Evolutionary conservation across 2,888 invertebrate genomes (phyloP).

Genomic region (Scaptomyza tumidula): DNA sequence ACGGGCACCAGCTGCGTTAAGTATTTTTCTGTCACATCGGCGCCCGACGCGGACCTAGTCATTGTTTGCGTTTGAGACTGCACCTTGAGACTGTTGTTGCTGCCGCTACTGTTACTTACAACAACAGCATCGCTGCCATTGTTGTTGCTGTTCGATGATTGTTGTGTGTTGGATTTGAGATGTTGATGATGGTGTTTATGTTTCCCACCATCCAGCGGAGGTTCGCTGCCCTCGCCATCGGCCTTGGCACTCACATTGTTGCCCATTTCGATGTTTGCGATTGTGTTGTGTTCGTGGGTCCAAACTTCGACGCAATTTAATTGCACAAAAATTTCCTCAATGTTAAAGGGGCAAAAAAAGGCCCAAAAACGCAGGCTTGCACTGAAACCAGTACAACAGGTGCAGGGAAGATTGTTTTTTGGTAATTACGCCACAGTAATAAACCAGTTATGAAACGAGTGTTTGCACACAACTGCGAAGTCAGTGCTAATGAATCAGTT

Average conservation of each 20-base stretch:
- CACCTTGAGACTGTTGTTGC: slow-evolving; percentile 68
- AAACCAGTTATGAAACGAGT: slow-evolving; percentile 72
- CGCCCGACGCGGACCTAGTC: slow-evolving; percentile 88
- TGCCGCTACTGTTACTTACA: slow-evolving; percentile 40
- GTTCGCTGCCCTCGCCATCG: slow-evolving; percentile 72
- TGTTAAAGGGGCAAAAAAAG: slow-evolving; percentile 69
- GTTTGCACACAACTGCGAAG: slow-evolving; percentile 20
- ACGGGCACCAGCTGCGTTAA: slow-evolving; percentile 89
- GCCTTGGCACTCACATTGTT: slow-evolving; percentile 74
- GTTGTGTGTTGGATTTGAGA: slow-evolving; percentile 46
- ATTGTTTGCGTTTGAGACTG: slow-evolving; percentile 78
- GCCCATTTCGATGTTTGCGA: slow-evolving; percentile 64
- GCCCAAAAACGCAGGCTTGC: slow-evolving; percentile 74
- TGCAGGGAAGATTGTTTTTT: slow-evolving; percentile 58
- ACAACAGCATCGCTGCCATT: slow-evolving; percentile 52
- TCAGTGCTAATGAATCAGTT: slow-evolving; percentile 61
- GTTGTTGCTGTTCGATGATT: slow-evolving; percentile 47
- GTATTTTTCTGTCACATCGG: slow-evolving; percentile 88
- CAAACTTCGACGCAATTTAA: slow-evolving; percentile 74
- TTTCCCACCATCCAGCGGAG: slow-evolving; percentile 68
- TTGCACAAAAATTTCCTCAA: slow-evolving; percentile 60
- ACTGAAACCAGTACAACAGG: slow-evolving; percentile 68
- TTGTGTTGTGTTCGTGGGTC: slow-evolving; percentile 43
- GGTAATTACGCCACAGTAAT: slow-evolving; percentile 56
- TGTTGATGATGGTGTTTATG: slow-evolving; percentile 54